Evolutionary conservation across 1,140 invertebrate genomes (phyloP), one percentile per base, ranked within the genome.

Genomic region (Acromyrmex charruanus): DNA sequence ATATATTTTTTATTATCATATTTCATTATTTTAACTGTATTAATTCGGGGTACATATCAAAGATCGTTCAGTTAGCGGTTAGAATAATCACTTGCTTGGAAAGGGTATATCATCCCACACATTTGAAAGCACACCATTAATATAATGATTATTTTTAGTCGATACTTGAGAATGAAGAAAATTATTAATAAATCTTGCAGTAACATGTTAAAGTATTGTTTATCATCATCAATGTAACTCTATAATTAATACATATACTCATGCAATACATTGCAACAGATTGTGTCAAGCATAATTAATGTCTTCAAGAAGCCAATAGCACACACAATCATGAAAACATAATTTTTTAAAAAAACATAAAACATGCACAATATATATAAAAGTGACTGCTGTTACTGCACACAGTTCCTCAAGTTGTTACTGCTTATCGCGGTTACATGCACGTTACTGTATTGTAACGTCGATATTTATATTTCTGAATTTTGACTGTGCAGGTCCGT

Each of bases 401-500:
- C 84, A 85, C 39, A 69, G 31, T 77, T 49, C 63, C 59, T 71
- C 39, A 66, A 74, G 1, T 88, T 89, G 59, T 66, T 89, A 77
- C 35, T 61, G 31, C 25, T 74, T 77, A 80, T 80, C 14, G 5
- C 81, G 18, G 51, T 55, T 51, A 39, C 49, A 74, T 39, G n/a
- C 12, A 28, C 10, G 21, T 21, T 21, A 31, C 35, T 61, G 9
- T 59, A 44, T 2, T 61, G 2, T 7, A 55, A 51, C 12, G 55
- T 80, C 28, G 51, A 69, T 39, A 71, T 77, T 75, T 84, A 85
- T 49, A 21, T 74, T 10, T 63, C 16, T 61, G 1, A 39, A 75
- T 80, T 71, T 87, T 77, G 71, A 77, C 77, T 91, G 84, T 85
- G 77, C 39, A 44, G 39, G 39, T 79, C 90, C 89, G 31, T 89